phyloP scores from a whole-genome alignment of 1,140 invertebrate species.

The Drosophila santomea region DNA sequence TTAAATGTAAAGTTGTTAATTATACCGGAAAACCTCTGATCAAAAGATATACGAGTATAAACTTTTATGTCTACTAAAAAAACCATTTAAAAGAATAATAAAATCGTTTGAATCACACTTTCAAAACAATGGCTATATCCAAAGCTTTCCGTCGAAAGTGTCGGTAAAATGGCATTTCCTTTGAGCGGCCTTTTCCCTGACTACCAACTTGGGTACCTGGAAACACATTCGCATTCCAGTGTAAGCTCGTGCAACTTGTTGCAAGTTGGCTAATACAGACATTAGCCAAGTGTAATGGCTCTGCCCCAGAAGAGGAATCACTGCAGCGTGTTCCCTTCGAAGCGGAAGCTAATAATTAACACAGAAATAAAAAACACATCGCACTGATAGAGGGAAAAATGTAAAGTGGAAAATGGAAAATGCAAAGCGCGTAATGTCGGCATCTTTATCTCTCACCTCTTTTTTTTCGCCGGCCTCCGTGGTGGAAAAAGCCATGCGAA shows the following conservation, averaged over 20 bases:
- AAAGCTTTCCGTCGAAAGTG: background rate
- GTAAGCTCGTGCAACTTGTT: slow-evolving; percentile 39
- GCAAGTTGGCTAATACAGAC: slow-evolving; percentile 39
- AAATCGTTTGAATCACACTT: too few species aligned
- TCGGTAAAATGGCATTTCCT: background rate
- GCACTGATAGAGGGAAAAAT: slow-evolving; percentile 39
- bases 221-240: slow-evolving; percentile 34
- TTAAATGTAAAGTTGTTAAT: too few species aligned
- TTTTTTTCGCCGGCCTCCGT: slow-evolving; percentile 3
- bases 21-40: too few species aligned
- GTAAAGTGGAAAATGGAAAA: slow-evolving; percentile 54
- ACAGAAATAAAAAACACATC: slow-evolving; percentile 40
- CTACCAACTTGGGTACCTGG: slow-evolving; percentile 12
- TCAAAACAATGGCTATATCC: background rate
- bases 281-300: slow-evolving; percentile 25
- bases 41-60: too few species aligned
- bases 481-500: slow-evolving; percentile 58
- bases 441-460: slow-evolving; percentile 52
- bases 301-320: slow-evolving; percentile 11
- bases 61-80: too few species aligned
- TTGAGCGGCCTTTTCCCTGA: slow-evolving; percentile 2
- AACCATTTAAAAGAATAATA: too few species aligned
- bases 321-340: slow-evolving; percentile 39
- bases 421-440: slow-evolving; percentile 69
- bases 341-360: slow-evolving; percentile 78